Evolutionary conservation across 2,113 vertebrate genomes (phyloP).

Genomic region (Cyanoramphus novaezelandiae): DNA sequence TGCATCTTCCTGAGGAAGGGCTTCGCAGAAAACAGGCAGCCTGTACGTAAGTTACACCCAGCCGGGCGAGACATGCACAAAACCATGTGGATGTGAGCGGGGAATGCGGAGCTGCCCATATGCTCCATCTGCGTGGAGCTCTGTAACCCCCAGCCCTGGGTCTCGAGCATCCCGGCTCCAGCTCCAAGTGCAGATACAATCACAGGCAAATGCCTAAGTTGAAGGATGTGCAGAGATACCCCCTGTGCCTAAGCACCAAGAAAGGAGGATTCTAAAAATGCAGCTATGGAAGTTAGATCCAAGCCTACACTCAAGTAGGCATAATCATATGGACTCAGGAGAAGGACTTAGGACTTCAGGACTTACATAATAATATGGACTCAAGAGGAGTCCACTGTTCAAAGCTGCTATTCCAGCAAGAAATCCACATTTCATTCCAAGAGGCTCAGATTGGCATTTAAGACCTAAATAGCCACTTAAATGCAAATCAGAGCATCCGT

Average conservation of each 20-base stretch:
- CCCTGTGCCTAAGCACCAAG: not conserved
- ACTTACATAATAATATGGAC: not conserved
- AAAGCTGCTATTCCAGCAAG: not conserved
- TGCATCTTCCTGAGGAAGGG: constrained; percentile 98
- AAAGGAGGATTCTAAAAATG: not conserved
- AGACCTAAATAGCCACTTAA: constrained; percentile 14
- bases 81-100: not conserved
- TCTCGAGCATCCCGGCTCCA: not conserved
- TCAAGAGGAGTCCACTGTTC: not conserved
- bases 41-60: constrained; percentile 95
- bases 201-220: not conserved
- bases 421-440: not conserved
- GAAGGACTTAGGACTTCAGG: constrained; percentile 4
- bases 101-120: not conserved
- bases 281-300: not conserved
- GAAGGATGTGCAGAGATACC: not conserved
- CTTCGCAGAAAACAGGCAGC: constrained; percentile 94
- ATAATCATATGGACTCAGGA: not conserved
- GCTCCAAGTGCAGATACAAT: not conserved
- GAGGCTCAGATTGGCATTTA: not conserved
- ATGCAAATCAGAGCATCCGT: not conserved
- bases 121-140: not conserved
- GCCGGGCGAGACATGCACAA: not conserved
- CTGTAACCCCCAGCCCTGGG: not conserved
- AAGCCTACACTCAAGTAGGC: not conserved